Conservation (phyloP, 2,888 invertebrate genomes). For the Steinernema carpocapsae region DNA sequence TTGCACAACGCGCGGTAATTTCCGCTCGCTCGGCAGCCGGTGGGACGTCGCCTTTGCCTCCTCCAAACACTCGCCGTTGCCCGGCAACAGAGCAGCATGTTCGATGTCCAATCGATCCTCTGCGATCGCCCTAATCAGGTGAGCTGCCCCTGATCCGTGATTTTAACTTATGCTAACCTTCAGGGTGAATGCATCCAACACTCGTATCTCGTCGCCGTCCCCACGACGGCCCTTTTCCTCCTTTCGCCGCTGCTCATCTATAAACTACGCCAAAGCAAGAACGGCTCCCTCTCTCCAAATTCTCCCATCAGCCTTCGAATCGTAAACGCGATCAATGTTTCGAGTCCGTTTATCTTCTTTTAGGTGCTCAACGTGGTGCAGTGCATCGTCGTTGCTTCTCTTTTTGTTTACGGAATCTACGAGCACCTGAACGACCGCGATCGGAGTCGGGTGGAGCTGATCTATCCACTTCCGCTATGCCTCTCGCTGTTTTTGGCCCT, state of each 20-base stretch:
- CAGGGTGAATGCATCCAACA: constrained; percentile 72
- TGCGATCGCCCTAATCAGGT: constrained; percentile 14
- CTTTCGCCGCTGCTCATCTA: constrained; percentile 53
- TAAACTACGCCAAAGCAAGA: constrained; percentile 38
- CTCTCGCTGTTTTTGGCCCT: constrained; percentile 48
- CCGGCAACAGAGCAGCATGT: not conserved
- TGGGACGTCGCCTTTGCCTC: too few species aligned
- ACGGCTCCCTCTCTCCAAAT: constrained; percentile 45
- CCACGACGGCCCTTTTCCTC: constrained; percentile 73
- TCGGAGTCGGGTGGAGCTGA: constrained; percentile 47
- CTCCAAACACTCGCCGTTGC: too few species aligned
- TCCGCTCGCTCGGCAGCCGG: not conserved
- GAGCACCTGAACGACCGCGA: constrained; percentile 37
- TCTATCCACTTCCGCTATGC: constrained; percentile 54
- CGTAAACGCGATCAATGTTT: not conserved
- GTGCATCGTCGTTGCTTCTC: constrained; percentile 47
- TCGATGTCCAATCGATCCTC: constrained; percentile 12
- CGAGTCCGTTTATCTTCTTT: too few species aligned
- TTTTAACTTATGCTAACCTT: not conserved
- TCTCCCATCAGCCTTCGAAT: not conserved
- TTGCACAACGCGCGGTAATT: constrained; percentile 21
- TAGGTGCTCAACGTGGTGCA: constrained; percentile 47
- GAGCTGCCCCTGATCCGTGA: not conserved
- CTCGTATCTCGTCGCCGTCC: constrained; percentile 85
- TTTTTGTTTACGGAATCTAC: constrained; percentile 53